Evolutionary conservation across 2,113 vertebrate species (phyloP).

Genomic region (Charina bottae): DNA sequence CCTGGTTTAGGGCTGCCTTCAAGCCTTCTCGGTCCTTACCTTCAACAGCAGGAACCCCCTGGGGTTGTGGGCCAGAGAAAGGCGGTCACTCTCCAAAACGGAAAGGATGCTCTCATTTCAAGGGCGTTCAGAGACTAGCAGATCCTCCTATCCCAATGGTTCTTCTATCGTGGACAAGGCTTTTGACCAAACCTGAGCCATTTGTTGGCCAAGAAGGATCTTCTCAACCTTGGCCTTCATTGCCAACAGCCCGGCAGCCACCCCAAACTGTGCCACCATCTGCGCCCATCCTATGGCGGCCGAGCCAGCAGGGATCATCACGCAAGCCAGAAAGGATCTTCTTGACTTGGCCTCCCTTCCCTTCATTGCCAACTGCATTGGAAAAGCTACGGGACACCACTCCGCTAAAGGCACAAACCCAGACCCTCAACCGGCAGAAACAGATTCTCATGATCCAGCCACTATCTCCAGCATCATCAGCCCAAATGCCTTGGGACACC

Average conservation of each 20-base stretch:
- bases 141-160: background rate
- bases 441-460: slow-evolving; percentile 22
- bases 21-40: slow-evolving; percentile 41
- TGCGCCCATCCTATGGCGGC: background rate
- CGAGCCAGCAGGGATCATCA: background rate
- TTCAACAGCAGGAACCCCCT: slow-evolving; percentile 20
- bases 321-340: slow-evolving; percentile 45
- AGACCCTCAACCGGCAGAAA: fast-evolving
- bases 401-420: slow-evolving; percentile 5
- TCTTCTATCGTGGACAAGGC: background rate
- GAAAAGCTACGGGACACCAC: background rate
- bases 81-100: background rate
- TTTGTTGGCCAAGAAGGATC: background rate
- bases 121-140: background rate
- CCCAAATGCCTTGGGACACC: slow-evolving; percentile 30
- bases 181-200: background rate
- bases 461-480: slow-evolving; percentile 21
- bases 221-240: slow-evolving; percentile 16
- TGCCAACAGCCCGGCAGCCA: slow-evolving; percentile 12
- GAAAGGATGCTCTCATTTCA: slow-evolving; percentile 22
- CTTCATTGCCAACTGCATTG: fast-evolving
- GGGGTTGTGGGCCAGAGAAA: slow-evolving; percentile 9
- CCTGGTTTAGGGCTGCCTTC: slow-evolving; percentile 55
- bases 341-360: slow-evolving; percentile 57
- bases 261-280: background rate